phyloP scores from a whole-genome alignment of 2,888 invertebrate species.

The Diaphora mendica region DNA sequence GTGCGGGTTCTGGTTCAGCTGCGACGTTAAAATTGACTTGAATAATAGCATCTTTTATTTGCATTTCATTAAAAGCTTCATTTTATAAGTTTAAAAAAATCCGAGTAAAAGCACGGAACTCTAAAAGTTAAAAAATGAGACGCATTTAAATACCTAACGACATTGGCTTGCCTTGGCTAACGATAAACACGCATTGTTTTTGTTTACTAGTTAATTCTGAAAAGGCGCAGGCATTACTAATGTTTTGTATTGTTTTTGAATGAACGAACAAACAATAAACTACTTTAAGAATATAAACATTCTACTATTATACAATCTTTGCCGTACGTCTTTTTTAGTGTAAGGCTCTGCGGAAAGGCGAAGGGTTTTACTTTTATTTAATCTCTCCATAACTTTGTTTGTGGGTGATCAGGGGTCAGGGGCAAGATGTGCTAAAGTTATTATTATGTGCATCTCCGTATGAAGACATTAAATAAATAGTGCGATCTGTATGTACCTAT shows the following conservation, averaged over 20 bases:
- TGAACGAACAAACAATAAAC: neutral
- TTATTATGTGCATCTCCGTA: neutral
- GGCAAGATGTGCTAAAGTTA: neutral
- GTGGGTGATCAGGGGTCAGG: neutral
- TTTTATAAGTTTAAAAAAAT: neutral
- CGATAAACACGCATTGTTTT: conserved; percentile 50
- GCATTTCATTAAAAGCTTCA: no score
- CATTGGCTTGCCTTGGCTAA: conserved; percentile 37
- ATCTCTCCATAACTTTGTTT: neutral
- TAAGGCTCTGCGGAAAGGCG: neutral
- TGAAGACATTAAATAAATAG: neutral
- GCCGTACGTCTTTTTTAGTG: neutral
- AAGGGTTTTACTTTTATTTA: neutral
- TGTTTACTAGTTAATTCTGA: conserved; percentile 40
- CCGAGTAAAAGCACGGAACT: neutral
- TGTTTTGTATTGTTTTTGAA: conserved; percentile 11
- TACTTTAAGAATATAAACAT: conserved; percentile 4
- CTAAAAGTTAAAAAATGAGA: neutral
- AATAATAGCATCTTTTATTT: no score
- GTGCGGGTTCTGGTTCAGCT: no score
- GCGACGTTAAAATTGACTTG: no score
- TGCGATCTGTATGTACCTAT: neutral
- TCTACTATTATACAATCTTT: neutral
- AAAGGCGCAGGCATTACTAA: conserved; percentile 34
- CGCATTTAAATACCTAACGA: conserved; percentile 2